Percentiles rank a stretch among this genome's conserved stretches.
These are phyloP conservation scores for Chrosomus eos DNA, from an alignment of 2,797 vertebrate species.

Conservation along the genomic window DNA sequence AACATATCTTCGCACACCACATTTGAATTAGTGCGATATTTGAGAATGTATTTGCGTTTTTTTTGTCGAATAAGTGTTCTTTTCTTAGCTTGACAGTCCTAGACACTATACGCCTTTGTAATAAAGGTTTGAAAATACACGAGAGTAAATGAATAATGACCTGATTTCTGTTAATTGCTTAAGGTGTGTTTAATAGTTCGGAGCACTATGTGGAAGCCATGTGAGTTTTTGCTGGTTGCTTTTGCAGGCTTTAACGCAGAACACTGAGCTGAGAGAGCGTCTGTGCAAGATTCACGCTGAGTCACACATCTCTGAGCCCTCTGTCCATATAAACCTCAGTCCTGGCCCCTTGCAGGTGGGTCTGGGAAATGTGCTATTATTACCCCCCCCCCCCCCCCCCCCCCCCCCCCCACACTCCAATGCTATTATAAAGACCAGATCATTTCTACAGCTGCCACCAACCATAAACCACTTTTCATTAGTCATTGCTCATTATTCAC, in stretches of 20 bases:
- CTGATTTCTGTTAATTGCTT: neutral
- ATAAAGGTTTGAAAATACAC: neutral
- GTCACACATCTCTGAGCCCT: constrained; percentile 89
- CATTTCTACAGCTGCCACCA: neutral
- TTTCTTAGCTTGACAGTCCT: neutral
- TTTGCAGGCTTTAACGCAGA: constrained; percentile 94
- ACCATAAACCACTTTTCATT: neutral
- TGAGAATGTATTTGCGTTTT: neutral
- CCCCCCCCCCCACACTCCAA: neutral
- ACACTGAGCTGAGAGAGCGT: constrained; percentile 93
- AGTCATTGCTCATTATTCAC: neutral
- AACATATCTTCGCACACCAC: neutral
- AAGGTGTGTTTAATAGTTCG: constrained; percentile 3
- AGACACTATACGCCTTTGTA: neutral
- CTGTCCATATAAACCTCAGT: constrained; percentile 83
- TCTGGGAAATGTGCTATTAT: constrained; percentile 66
- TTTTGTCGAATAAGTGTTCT: neutral
- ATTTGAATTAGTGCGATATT: neutral
- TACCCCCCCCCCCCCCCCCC: too few relatives aligned
- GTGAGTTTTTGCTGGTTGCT: constrained; percentile 61
- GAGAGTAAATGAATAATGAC: neutral
- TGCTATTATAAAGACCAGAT: neutral
- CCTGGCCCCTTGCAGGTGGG: constrained; percentile 92
- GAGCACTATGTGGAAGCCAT: neutral
- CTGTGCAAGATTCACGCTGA: constrained; percentile 96